These are phyloP conservation scores for Odontamblyopus lacepedii DNA, from an alignment of 2,797 vertebrate species.

Conservation along the genomic window DNA sequence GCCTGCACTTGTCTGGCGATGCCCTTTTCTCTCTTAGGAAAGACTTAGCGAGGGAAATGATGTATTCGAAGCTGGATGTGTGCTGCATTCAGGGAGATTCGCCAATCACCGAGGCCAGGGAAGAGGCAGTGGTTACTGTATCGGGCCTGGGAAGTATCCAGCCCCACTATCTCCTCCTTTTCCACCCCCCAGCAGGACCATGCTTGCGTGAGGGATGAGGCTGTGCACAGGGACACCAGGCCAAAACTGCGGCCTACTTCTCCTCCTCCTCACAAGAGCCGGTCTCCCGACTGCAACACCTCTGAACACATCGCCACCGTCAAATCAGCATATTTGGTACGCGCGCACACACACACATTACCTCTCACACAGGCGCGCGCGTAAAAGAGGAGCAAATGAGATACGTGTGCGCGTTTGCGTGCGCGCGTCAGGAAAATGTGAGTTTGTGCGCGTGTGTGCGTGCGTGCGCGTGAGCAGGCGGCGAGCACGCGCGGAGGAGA, in stretches of 20 bases:
- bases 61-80: conserved; percentile 75
- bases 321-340: conserved; percentile 98
- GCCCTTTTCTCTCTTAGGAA: conserved; percentile 71
- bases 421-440: no score
- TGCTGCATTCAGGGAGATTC: conserved; percentile 79
- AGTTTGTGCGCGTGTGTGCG: conserved; percentile 17
- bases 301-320: conserved; percentile 93
- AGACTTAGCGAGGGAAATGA: conserved; percentile 75
- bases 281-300: conserved; percentile 93
- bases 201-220: conserved; percentile 94
- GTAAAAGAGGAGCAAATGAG: conserved; percentile 7
- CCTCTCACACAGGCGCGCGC: not conserved
- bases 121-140: conserved; percentile 64
- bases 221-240: conserved; percentile 96
- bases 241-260: conserved; percentile 98
- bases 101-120: conserved; percentile 66
- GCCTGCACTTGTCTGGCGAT: conserved; percentile 68
- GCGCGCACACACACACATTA: conserved; percentile 40
- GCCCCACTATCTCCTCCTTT: conserved; percentile 77
- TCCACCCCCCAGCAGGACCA: conserved; percentile 80
- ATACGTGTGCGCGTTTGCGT: not conserved
- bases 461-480: conserved; percentile 43
- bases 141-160: conserved; percentile 75
- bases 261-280: conserved; percentile 95
- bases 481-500: conserved; percentile 33